Evolutionary conservation across 2,113 vertebrate species (phyloP).

Genomic region (Xerus inauris): DNA sequence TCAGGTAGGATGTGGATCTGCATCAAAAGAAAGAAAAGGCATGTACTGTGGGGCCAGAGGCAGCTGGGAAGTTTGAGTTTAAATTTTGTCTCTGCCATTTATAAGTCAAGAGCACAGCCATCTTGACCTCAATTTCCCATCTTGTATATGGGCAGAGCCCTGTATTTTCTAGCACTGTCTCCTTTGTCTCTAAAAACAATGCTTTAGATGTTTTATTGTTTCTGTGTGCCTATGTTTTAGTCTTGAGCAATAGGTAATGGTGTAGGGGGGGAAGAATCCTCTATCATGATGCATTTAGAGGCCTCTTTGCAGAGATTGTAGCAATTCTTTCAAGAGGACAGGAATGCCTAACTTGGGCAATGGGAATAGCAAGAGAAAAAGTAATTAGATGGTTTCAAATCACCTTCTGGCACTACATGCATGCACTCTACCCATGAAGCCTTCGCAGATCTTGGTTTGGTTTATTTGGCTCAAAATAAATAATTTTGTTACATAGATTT

Average conservation of each 20-base stretch:
- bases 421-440: background rate
- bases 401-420: background rate
- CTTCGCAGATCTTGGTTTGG: background rate
- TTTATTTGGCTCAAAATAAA: conserved; percentile 5
- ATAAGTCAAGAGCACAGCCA: background rate
- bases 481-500: background rate
- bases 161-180: background rate
- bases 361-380: background rate
- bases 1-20: background rate
- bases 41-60: background rate
- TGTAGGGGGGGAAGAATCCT: background rate
- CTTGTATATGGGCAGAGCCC: background rate
- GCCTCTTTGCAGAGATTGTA: background rate
- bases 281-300: background rate
- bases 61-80: background rate
- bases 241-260: background rate
- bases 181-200: background rate
- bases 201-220: background rate
- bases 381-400: background rate
- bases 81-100: background rate
- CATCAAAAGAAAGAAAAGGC: background rate
- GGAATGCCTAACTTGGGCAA: background rate
- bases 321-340: background rate
- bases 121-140: background rate
- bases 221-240: background rate